These are phyloP conservation scores for Hydropsyche betteni DNA, from an alignment of 2,888 invertebrate species.

Conservation along the genomic window DNA sequence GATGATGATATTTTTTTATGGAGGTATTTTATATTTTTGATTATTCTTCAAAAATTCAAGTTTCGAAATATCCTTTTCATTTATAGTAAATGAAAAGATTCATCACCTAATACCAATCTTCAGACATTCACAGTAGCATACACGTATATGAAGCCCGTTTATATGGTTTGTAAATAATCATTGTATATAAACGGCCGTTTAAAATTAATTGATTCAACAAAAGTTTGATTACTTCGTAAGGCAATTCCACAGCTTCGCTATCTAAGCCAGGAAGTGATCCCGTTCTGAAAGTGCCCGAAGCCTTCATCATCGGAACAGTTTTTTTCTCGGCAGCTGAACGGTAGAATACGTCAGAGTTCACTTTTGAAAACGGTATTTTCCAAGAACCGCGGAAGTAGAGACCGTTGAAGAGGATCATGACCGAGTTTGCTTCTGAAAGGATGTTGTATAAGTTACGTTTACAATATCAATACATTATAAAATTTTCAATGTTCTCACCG, in stretches of 20 bases:
- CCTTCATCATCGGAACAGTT: constrained; percentile 74
- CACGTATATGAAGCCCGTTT: too few species aligned
- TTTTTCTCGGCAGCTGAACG: constrained; percentile 69
- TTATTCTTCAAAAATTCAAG: too few species aligned
- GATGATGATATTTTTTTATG: too few species aligned
- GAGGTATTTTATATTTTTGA: too few species aligned
- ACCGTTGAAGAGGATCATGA: constrained; percentile 78
- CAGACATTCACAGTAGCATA: too few species aligned
- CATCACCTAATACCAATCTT: too few species aligned
- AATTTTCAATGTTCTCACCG: constrained; percentile 51
- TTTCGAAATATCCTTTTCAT: too few species aligned
- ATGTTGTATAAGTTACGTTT: background rate
- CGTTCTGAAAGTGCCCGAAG: constrained; percentile 69
- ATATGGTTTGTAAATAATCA: too few species aligned
- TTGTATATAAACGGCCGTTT: too few species aligned
- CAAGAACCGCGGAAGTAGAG: constrained; percentile 83
- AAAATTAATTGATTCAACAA: background rate
- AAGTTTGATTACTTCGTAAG: constrained; percentile 72
- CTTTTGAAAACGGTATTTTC: constrained; percentile 72
- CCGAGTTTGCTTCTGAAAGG: constrained; percentile 62
- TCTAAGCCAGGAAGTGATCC: constrained; percentile 70
- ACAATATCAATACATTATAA: background rate
- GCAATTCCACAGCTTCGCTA: constrained; percentile 74
- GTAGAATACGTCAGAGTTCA: constrained; percentile 70
- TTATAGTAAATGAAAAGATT: too few species aligned